phyloP scores from a whole-genome alignment of 2,888 invertebrate genomes.

The Pammene fasciana region DNA sequence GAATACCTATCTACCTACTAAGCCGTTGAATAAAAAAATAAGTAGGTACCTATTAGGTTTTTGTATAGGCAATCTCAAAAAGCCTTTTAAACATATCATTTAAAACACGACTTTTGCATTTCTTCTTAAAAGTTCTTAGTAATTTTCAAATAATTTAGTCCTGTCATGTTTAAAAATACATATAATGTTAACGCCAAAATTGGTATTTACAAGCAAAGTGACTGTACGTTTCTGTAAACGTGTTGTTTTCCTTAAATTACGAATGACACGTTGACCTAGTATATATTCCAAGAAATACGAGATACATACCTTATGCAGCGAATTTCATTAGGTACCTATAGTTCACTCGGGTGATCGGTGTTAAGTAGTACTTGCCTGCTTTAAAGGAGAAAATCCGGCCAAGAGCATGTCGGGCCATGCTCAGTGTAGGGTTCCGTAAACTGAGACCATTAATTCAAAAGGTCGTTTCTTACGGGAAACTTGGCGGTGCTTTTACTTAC shows the following conservation, averaged over 20 bases:
- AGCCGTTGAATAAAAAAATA: no score
- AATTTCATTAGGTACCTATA: conserved; percentile 6
- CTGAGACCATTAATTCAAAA: no score
- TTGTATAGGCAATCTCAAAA: no score
- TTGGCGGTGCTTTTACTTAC: no score
- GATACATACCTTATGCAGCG: conserved; percentile 5
- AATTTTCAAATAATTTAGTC: background rate
- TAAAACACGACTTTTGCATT: no score
- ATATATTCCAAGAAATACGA: conserved; percentile 11
- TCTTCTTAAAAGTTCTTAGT: background rate
- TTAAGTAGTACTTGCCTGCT: no score
- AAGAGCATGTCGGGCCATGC: no score
- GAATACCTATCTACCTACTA: no score
- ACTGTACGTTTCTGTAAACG: background rate
- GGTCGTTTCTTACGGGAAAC: no score
- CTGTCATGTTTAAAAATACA: background rate
- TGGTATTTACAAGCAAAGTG: background rate
- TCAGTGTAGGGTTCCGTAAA: no score
- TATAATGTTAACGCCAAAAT: background rate
- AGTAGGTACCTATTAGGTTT: no score
- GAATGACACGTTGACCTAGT: conserved; percentile 20
- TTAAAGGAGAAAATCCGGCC: no score
- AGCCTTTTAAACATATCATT: background rate
- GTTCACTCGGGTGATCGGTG: background rate
- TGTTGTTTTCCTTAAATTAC: conserved; percentile 27